Evolutionary conservation across 2,888 invertebrate species (phyloP), one percentile per base, ranked within the genome.

Genomic region (Graphium colonna): DNA sequence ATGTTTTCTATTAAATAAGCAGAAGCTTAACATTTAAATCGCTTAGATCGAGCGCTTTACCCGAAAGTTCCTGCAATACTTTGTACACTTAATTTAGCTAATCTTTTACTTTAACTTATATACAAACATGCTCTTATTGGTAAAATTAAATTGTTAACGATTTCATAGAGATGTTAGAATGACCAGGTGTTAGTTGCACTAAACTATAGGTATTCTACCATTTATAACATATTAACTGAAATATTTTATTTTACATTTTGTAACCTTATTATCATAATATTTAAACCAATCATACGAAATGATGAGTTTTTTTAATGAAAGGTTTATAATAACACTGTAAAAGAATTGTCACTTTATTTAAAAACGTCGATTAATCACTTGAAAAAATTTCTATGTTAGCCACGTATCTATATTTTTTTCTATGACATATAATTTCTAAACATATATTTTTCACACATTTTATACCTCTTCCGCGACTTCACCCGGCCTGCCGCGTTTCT

Each of bases 401-500:
- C 87, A 88, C 88, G 83, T 73, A 63, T 78, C 80, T 84, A 82
- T 64, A 67, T 64, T 58, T 57, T 62, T 65, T 70, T 82, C 79
- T 86, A 82, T 77, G 60, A 85, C 85, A 87, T 81, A 74, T 55
- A 76, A 67, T 63, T 67, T 80, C 82, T 86, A 86, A 82, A 87
- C 87, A 87, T 80, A 78, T 83, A 86, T 72, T 68, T 77, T 80
- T 65, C 87, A 87, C 88, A 87, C 85, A 76, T 21, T 21, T 21
- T 21, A 5, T 5, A 21, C 21, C 21, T 21, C 21, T 21, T 21
- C 94, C 90, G 92, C 77, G 91, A 95, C 91, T 92, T 93, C 94
- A 86, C 95, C 95, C 80, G 95, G 95, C 83, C 95, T 94, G 88
- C 91, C 92, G 87, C 92, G 92, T 90, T 92, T 91, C 91, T 92